phyloP scores from a whole-genome alignment of 2,888 invertebrate genomes.

The Thalpophila matura region DNA sequence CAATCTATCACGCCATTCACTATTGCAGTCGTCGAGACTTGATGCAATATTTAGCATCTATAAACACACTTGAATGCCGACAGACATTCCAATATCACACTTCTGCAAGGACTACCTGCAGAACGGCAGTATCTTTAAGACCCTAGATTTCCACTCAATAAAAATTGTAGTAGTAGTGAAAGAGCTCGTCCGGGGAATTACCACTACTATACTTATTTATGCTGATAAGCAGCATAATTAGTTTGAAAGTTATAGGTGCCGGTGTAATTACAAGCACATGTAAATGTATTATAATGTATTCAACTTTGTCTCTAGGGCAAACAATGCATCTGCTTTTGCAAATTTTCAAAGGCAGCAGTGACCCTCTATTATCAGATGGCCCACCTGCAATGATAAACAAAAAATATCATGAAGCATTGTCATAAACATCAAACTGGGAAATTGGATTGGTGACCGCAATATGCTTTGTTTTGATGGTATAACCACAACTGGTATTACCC shows the following conservation, averaged over 20 bases:
- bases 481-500: background rate
- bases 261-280: too few relatives aligned
- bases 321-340: too few relatives aligned
- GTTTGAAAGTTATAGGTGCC: too few relatives aligned
- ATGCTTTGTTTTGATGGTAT: background rate
- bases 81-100: constrained; percentile 28
- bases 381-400: too few relatives aligned
- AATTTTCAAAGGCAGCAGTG: too few relatives aligned
- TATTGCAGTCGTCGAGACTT: constrained; percentile 40
- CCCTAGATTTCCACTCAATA: background rate
- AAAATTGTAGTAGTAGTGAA: too few relatives aligned
- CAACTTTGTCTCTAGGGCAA: too few relatives aligned
- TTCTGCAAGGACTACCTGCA: constrained; percentile 11
- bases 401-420: background rate
- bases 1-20: constrained; percentile 44
- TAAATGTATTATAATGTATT: too few relatives aligned
- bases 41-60: constrained; percentile 40
- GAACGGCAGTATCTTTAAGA: background rate
- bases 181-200: too few relatives aligned
- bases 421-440: background rate
- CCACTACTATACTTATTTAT: too few relatives aligned
- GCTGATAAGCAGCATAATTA: too few relatives aligned
- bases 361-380: too few relatives aligned
- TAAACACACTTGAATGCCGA: constrained; percentile 29
- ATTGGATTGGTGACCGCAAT: background rate